Evolutionary conservation across 2,113 vertebrate genomes (phyloP), one percentile per base, ranked within the genome.

Genomic region (Lathamus discolor): DNA sequence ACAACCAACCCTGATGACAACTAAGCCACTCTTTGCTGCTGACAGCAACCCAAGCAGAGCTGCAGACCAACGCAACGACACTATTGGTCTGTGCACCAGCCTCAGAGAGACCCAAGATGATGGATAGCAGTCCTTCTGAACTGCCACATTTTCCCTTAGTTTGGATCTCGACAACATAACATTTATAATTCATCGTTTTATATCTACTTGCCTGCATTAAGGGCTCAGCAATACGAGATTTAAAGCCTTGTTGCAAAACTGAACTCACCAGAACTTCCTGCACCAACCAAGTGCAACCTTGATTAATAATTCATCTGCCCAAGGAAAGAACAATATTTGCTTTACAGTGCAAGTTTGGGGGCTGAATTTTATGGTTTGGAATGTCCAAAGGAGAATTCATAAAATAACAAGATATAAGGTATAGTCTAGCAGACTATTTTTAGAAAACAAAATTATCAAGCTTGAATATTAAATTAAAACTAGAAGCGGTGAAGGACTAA

Each of bases 371-470:
- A 46, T 54, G 87, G n/a, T 19, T 43, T 88, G 13, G 33, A 88
- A 77, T 7, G 11, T 83, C 75, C 75, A 86, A 91, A 77, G 41
- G 29, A 74, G 5, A n/a, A 80, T 51, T 67, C 3, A 2, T 55
- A 88, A 93, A 91, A 89, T 52, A 78, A 85, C 6, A 4, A 95
- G 88, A 86, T 75, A 3, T 66, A 63, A 90, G 61, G 37, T 62
- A 69, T 39, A 77, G 24, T 19, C 74, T 95, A 17, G 52, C 10
- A 59, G 64, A 13, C 18, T 93, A 88, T 63, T 88, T 96, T 92
- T 83, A 90, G 59, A 78, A 93, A 90, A 90, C 16, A 44, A 48
- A 78, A 81, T 90, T 90, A 81, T 61, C 64, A 86, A 55, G 7
- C 68, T 75, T 59, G 29, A 93, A 78, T 51, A 76, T 31, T 87